phyloP scores from a whole-genome alignment of 1,140 invertebrate species.

The Probaryconus sp. region DNA sequence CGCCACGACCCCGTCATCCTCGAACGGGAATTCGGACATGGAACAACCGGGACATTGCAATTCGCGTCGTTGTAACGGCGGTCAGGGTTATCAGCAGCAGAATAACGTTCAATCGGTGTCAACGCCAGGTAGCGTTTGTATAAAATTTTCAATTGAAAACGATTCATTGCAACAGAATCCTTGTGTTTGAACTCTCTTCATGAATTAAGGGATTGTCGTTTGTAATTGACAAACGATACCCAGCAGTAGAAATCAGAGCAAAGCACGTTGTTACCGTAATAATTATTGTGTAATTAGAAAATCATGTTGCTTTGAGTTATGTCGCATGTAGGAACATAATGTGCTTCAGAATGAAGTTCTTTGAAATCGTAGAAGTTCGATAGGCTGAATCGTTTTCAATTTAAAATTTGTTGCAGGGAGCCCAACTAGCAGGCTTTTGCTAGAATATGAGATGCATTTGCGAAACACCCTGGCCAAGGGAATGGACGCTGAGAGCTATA shows the following conservation, averaged over 20 bases:
- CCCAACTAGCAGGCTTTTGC: slow-evolving; percentile 89
- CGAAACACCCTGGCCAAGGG: slow-evolving; percentile 95
- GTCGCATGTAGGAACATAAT: slow-evolving; percentile 44
- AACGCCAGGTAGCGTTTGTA: slow-evolving; percentile 81
- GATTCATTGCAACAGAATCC: slow-evolving; percentile 48
- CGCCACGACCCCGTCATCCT: slow-evolving; percentile 93
- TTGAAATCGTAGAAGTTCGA: slow-evolving; percentile 1
- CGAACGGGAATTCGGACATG: slow-evolving; percentile 92
- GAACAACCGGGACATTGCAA: slow-evolving; percentile 84
- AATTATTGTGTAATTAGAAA: slow-evolving; percentile 43
- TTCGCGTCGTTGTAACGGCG: slow-evolving; percentile 77
- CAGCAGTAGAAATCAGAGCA: slow-evolving; percentile 38
- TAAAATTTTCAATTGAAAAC: slow-evolving; percentile 49
- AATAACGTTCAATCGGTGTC: slow-evolving; percentile 80
- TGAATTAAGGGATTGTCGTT: slow-evolving; percentile 32
- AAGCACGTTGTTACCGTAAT: slow-evolving; percentile 46
- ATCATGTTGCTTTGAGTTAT: slow-evolving; percentile 55
- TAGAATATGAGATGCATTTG: slow-evolving; percentile 97
- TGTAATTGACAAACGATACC: slow-evolving; percentile 30
- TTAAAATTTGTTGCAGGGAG: slow-evolving; percentile 76
- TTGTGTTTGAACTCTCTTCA: slow-evolving; percentile 32
- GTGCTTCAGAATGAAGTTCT: slow-evolving; percentile 35
- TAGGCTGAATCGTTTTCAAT: slow-evolving; percentile 52
- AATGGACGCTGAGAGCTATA: slow-evolving; percentile 96
- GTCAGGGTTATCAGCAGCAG: slow-evolving; percentile 76